Conservation (phyloP, 2,797 vertebrate genomes). For the Jordanella pulchra region DNA sequence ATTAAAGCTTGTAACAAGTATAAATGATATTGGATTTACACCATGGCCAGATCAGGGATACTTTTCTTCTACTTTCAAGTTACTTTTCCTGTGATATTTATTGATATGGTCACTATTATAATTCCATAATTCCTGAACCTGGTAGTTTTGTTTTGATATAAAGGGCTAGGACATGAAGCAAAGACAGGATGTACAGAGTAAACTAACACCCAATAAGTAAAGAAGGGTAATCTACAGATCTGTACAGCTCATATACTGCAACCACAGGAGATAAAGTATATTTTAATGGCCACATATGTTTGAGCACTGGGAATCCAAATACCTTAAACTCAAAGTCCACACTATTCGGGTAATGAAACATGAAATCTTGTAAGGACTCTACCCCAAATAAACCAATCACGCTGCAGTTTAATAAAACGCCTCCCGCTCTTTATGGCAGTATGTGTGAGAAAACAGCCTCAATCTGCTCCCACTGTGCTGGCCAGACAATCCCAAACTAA, state of each 20-base stretch:
- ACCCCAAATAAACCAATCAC: constrained; percentile 40
- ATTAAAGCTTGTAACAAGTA: neutral
- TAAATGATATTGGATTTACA: neutral
- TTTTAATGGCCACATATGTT: constrained; percentile 4
- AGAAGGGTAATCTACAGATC: neutral
- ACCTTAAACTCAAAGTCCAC: constrained; percentile 7
- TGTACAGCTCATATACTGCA: neutral
- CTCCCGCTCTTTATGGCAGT: constrained; percentile 8
- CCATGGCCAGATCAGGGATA: neutral
- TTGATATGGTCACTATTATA: neutral
- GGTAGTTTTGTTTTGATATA: neutral
- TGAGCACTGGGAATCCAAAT: neutral
- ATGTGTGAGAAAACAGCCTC: constrained; percentile 55
- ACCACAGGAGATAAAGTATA: neutral
- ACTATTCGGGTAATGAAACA: constrained; percentile 13
- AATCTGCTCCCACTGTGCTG: constrained; percentile 57
- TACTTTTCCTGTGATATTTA: constrained; percentile 3
- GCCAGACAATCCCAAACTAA: constrained; percentile 71
- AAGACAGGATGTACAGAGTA: neutral
- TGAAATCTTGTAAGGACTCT: constrained; percentile 24
- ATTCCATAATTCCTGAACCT: neutral
- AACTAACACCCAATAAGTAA: neutral
- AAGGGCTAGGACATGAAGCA: neutral
- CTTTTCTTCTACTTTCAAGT: neutral
- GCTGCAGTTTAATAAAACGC: constrained; percentile 40